These are phyloP conservation scores for Epizoanthus stellaris DNA, from an alignment of 92 coral and sea anemone genomes.

Conservation along the genomic window DNA sequence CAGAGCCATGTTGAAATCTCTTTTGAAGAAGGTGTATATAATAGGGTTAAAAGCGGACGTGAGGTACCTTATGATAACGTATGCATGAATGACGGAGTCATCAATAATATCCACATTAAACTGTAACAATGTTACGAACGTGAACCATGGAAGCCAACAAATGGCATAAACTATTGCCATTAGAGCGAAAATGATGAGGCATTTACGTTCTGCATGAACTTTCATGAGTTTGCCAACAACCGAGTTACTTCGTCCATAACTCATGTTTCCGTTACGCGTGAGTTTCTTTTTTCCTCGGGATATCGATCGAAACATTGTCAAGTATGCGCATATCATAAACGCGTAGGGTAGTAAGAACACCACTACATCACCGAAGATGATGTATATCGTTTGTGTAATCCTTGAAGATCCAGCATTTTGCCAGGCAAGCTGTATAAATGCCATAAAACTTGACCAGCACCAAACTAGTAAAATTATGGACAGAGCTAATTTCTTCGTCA, in stretches of 20 bases:
- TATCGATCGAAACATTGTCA: constrained; percentile 40
- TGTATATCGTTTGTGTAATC: constrained; percentile 16
- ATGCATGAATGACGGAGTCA: neutral
- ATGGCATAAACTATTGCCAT: constrained; percentile 37
- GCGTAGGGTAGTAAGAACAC: constrained; percentile 27
- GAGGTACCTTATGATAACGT: constrained; percentile 20
- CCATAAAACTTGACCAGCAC: constrained; percentile 28
- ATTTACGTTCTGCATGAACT: constrained; percentile 18
- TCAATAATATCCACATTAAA: neutral
- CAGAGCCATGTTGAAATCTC: constrained; percentile 23
- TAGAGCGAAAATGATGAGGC: constrained; percentile 27
- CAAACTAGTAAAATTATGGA: neutral
- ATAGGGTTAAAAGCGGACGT: constrained; percentile 42
- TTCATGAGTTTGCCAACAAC: constrained; percentile 9
- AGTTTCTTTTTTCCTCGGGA: constrained; percentile 22
- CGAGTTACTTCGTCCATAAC: neutral
- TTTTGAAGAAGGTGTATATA: constrained; percentile 34
- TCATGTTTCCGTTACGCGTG: constrained; percentile 6
- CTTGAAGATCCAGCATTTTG: neutral
- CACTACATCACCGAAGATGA: neutral
- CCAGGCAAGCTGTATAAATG: constrained; percentile 43
- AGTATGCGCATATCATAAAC: constrained; percentile 42
- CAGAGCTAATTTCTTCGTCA: constrained; percentile 25
- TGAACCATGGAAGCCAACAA: constrained; percentile 40
- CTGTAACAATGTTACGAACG: constrained; percentile 3